Evolutionary conservation across 2,888 invertebrate species (phyloP), one percentile per base, ranked within the genome.

Genomic region (Lobophora halterata): DNA sequence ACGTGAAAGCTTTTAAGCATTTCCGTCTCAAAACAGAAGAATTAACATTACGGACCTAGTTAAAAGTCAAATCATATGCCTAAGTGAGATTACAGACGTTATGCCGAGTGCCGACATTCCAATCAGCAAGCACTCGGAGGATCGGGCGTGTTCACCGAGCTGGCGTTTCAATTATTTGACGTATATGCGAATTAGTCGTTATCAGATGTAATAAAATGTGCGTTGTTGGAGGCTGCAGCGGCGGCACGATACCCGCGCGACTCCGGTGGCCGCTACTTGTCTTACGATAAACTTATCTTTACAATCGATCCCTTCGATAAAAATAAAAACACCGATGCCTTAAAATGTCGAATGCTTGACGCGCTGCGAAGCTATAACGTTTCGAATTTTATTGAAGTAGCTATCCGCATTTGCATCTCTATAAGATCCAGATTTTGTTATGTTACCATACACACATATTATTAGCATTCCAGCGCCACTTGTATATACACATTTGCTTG

Each of bases 201-300:
- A 85, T 85, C 82, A 70, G 81, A 80, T 82, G 79, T 80, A 79
- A 85, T 85, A 85, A 83, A 85, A 83, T 77, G 79, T 78, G 64
- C 66, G 69, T 60, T 62, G 70, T 34, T 62, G 66, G 64, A 65
- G 65, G 60, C 57, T 56, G 52, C 39, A 56, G 52, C 58, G 54
- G 61, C 49, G 27, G 46, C 48, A 52, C 55, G 62, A 58, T 59
- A 58, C 51, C 57, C 45, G 55, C 42, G 53, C 56, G 58, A 58
- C 68, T 73, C 50, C 76, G 85, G 86, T 86, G 87, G 86, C 73
- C 86, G 82, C 87, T 86, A 83, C 87, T 83, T 75, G 86, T 87
- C 85, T 87, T 87, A 83, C 83, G 81, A 79, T 75, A 71, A 75
- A 80, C 77, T 83, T 87, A 86, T 86, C 86, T 86, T 78, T 71